Conservation (phyloP, 1,140 invertebrate species). For the Archivesica marissinica region DNA sequence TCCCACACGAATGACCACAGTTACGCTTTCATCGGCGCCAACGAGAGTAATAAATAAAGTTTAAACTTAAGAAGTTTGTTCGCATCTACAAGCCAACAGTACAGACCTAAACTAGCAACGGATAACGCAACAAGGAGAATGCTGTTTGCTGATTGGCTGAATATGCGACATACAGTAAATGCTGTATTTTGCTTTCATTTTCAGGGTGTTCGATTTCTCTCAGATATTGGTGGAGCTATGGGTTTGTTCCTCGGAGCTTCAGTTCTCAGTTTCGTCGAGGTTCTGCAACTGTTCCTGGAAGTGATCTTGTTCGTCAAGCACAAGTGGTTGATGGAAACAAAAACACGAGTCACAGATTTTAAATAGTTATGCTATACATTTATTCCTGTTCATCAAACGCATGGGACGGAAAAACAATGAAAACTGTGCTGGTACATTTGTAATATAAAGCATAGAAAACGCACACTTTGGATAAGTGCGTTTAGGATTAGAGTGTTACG, state of each 20-base stretch:
- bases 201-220: conserved; percentile 41
- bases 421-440: background rate
- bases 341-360: background rate
- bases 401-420: too few relatives aligned
- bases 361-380: background rate
- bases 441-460: background rate
- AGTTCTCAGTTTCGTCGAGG: conserved; percentile 40
- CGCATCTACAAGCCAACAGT: too few relatives aligned
- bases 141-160: too few relatives aligned
- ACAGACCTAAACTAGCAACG: too few relatives aligned
- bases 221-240: conserved; percentile 54
- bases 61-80: too few relatives aligned
- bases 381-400: background rate
- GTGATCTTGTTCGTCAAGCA: background rate
- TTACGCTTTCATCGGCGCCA: too few relatives aligned
- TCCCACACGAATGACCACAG: too few relatives aligned
- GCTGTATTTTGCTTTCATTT: too few relatives aligned
- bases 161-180: too few relatives aligned
- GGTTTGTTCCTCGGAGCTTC: conserved; percentile 59
- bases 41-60: too few relatives aligned
- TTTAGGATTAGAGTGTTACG: too few relatives aligned
- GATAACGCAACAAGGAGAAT: too few relatives aligned
- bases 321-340: background rate
- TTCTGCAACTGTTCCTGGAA: conserved; percentile 24
- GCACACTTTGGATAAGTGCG: background rate